Conservation (phyloP, 2,113 vertebrate genomes). For the Apaloderma vittatum region DNA sequence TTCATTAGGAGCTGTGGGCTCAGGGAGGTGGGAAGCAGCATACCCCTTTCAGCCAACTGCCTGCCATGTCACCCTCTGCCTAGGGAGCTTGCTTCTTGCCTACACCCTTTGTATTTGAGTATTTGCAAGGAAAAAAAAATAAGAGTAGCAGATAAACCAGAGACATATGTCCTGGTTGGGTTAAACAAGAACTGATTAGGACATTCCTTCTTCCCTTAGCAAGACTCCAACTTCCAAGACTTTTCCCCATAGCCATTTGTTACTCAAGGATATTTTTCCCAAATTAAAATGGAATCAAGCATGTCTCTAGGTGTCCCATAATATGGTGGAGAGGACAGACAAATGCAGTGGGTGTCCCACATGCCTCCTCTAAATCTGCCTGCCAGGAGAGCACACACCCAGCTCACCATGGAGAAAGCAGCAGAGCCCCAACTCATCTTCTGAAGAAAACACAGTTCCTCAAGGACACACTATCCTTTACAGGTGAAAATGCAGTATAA, state of each 20-base stretch:
- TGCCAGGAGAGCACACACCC: background rate
- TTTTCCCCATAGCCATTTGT: background rate
- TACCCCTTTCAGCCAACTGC: rapidly evolving
- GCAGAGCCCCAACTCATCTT: background rate
- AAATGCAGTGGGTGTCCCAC: rapidly evolving
- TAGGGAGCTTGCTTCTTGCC: background rate
- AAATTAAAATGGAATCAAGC: background rate
- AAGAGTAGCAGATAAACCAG: background rate
- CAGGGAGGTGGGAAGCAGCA: background rate
- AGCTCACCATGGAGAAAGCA: rapidly evolving
- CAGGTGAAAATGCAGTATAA: background rate
- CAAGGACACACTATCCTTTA: background rate
- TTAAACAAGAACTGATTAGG: background rate
- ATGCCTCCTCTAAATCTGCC: rapidly evolving
- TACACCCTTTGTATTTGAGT: background rate
- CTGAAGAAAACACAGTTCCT: background rate
- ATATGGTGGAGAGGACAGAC: background rate
- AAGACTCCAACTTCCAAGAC: background rate
- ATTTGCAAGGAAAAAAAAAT: background rate
- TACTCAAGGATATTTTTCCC: background rate
- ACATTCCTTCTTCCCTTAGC: background rate
- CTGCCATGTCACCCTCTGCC: background rate
- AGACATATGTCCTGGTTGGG: background rate
- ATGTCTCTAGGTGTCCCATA: background rate
- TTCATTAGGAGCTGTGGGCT: background rate